Conservation (phyloP, 2,797 vertebrate species). For the Luscinia megarhynchos region DNA sequence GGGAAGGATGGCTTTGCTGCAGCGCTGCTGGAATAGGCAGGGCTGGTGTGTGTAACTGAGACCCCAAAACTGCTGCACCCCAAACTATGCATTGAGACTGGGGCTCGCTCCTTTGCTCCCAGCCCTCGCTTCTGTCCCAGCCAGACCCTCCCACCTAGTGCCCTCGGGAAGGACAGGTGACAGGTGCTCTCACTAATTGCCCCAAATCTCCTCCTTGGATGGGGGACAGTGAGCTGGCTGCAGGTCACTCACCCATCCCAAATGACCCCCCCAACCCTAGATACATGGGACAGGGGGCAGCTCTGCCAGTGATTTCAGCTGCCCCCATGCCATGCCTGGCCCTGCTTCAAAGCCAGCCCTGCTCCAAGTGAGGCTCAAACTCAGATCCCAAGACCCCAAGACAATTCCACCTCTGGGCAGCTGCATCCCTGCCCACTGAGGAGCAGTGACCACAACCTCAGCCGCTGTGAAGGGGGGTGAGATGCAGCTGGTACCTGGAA, state of each 20-base stretch:
- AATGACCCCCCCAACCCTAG: not conserved
- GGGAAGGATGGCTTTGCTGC: not conserved
- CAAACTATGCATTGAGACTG: not conserved
- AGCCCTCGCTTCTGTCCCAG: not conserved
- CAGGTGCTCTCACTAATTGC: not conserved
- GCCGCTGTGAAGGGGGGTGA: fast-evolving
- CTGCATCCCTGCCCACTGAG: not conserved
- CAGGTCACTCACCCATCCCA: not conserved
- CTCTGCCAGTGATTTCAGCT: not conserved
- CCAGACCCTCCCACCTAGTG: not conserved
- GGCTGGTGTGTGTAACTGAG: not conserved
- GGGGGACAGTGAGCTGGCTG: not conserved
- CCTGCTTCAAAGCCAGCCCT: not conserved
- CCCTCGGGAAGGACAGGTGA: fast-evolving
- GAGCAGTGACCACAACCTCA: not conserved
- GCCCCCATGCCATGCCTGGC: not conserved
- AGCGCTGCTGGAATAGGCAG: not conserved
- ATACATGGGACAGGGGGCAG: not conserved
- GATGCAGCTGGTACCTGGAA: not conserved
- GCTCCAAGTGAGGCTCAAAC: not conserved
- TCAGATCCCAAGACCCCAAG: not conserved
- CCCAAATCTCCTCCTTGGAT: not conserved
- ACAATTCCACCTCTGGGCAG: not conserved
- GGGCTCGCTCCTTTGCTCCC: not conserved
- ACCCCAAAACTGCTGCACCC: not conserved